These are phyloP conservation scores for Labrus mixtus DNA, from an alignment of 2,113 vertebrate species.

Conservation along the genomic window DNA sequence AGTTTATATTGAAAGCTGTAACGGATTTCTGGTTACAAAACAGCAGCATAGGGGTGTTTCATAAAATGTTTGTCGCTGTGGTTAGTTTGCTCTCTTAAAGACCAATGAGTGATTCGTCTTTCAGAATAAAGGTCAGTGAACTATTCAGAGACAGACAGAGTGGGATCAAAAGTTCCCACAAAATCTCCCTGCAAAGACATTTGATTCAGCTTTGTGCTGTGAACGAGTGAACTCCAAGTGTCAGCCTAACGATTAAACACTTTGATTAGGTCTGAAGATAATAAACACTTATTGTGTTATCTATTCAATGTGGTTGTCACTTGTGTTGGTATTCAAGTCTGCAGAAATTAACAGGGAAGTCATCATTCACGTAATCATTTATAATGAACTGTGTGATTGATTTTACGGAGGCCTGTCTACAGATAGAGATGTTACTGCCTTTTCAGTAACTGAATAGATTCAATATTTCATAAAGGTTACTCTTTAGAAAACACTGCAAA, in stretches of 20 bases:
- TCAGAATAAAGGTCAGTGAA: slow-evolving; percentile 42
- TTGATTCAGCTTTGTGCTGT: background rate
- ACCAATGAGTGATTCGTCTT: background rate
- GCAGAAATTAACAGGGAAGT: background rate
- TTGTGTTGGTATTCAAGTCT: no score
- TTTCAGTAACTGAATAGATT: no score
- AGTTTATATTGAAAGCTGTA: background rate
- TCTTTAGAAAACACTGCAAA: no score
- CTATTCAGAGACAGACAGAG: slow-evolving; percentile 50
- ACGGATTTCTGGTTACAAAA: background rate
- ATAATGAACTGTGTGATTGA: background rate
- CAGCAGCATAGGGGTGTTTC: background rate
- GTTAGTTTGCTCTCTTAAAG: background rate
- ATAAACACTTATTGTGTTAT: background rate
- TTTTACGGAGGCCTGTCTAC: background rate
- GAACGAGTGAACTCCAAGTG: background rate
- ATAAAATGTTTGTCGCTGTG: background rate
- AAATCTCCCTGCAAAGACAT: slow-evolving; percentile 4
- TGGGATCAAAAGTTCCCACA: slow-evolving; percentile 56
- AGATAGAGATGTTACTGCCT: background rate
- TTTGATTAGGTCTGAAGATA: background rate
- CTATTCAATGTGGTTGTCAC: background rate
- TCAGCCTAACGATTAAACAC: background rate
- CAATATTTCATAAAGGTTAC: no score
- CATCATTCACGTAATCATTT: background rate